phyloP scores from a whole-genome alignment of 2,888 invertebrate species.

The Drosophila vallismaia region DNA sequence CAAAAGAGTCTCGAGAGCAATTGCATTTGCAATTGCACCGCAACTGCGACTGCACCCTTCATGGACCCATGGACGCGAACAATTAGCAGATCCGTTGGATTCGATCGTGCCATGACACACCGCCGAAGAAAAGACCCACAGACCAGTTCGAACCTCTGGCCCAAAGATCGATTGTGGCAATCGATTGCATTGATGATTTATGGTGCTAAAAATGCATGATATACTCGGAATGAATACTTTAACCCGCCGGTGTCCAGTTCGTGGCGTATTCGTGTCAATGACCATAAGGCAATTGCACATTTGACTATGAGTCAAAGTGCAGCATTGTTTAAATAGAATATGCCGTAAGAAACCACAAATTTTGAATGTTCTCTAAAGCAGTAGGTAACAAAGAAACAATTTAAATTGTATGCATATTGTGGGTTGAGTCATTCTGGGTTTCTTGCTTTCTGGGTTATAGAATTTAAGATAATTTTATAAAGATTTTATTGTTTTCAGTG shows the following conservation, averaged over 20 bases:
- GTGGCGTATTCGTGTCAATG: constrained; percentile 72
- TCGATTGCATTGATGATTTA: constrained; percentile 76
- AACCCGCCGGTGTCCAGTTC: constrained; percentile 35
- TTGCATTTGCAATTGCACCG: constrained; percentile 30
- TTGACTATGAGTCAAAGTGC: constrained; percentile 54
- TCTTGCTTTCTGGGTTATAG: constrained; percentile 6
- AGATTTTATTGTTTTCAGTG: not conserved
- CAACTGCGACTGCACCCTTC: constrained; percentile 68
- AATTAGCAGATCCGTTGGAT: constrained; percentile 52
- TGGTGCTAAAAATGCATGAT: constrained; percentile 55
- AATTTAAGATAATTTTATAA: too few relatives aligned
- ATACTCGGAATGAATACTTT: constrained; percentile 27
- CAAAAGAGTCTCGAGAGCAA: constrained; percentile 41
- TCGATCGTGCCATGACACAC: constrained; percentile 63
- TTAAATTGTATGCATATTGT: constrained; percentile 42
- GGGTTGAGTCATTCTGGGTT: constrained; percentile 32
- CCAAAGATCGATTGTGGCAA: constrained; percentile 69
- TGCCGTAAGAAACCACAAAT: constrained; percentile 30
- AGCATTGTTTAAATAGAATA: constrained; percentile 42
- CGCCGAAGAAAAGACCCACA: constrained; percentile 13
- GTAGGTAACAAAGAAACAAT: constrained; percentile 47
- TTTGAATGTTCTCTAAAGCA: constrained; percentile 51
- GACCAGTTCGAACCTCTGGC: constrained; percentile 23
- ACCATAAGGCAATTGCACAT: constrained; percentile 63
- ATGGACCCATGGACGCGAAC: constrained; percentile 29